These are phyloP conservation scores for Tamandua tetradactyla DNA, from an alignment of 2,797 vertebrate genomes.

Conservation along the genomic window DNA sequence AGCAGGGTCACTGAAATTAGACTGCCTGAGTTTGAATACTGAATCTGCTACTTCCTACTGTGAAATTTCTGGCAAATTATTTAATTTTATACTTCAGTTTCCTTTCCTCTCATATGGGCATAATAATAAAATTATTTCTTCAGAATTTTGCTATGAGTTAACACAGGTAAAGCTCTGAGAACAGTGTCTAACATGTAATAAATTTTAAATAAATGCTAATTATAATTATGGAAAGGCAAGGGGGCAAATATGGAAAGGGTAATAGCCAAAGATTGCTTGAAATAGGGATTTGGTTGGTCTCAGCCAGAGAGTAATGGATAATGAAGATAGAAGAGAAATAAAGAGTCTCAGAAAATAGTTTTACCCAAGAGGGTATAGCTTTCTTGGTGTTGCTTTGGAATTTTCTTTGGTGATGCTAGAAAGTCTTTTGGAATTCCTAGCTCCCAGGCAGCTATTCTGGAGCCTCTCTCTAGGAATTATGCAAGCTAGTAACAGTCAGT, in stretches of 20 bases:
- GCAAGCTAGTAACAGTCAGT: neutral
- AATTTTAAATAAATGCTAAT: neutral
- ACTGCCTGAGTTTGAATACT: neutral
- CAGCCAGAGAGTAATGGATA: neutral
- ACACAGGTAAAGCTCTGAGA: neutral
- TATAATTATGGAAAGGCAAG: neutral
- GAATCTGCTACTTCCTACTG: neutral
- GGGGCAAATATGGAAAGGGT: neutral
- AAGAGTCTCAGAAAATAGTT: neutral
- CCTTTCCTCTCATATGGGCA: neutral
- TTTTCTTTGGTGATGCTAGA: no score
- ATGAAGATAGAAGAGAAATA: neutral
- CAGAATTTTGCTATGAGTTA: neutral
- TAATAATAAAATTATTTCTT: conserved; percentile 22
- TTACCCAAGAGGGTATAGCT: neutral
- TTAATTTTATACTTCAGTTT: neutral
- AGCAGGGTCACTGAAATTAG: neutral
- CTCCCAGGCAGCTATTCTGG: neutral
- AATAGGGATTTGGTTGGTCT: neutral
- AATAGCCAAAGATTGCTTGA: neutral
- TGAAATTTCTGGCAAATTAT: neutral
- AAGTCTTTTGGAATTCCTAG: neutral
- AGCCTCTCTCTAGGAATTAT: neutral
- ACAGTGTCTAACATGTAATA: neutral
- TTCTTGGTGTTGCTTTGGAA: accelerated